Conservation (phyloP, 2,888 invertebrate species). For the Drosophila lacicola region DNA sequence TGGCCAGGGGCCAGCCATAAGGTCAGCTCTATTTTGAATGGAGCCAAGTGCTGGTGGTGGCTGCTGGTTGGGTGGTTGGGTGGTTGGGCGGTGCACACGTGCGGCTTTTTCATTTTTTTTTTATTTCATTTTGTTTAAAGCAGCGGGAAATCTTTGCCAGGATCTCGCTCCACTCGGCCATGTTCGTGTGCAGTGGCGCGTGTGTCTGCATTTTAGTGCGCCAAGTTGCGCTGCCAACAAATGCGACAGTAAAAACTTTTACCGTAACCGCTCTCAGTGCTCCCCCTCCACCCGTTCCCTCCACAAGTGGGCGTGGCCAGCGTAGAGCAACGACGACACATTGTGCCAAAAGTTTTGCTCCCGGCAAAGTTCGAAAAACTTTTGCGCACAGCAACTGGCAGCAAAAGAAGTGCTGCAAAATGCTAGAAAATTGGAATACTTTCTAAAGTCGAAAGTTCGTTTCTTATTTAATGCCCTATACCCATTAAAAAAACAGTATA, state of each 20-base stretch:
- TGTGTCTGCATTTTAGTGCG: slow-evolving; percentile 71
- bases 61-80: slow-evolving; percentile 6
- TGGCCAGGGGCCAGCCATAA: slow-evolving; percentile 47
- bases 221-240: slow-evolving; percentile 57
- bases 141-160: slow-evolving; percentile 50
- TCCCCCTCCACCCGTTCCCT: neutral
- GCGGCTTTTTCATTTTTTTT: slow-evolving; percentile 65
- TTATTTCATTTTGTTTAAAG: slow-evolving; percentile 56
- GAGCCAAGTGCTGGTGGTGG: slow-evolving; percentile 22
- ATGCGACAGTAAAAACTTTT: slow-evolving; percentile 80
- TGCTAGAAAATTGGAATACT: slow-evolving; percentile 77
- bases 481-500: neutral
- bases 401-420: slow-evolving; percentile 67
- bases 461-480: slow-evolving; percentile 5
- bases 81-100: slow-evolving; percentile 54
- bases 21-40: slow-evolving; percentile 57
- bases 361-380: slow-evolving; percentile 51
- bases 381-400: slow-evolving; percentile 46
- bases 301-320: slow-evolving; percentile 44
- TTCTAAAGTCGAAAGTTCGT: slow-evolving; percentile 58
- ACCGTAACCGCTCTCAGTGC: neutral
- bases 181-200: slow-evolving; percentile 37
- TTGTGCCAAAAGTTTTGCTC: slow-evolving; percentile 69
- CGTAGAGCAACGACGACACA: slow-evolving; percentile 59
- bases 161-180: slow-evolving; percentile 45